Evolutionary conservation across 2,113 vertebrate species (phyloP), one percentile per base, ranked within the genome.

Genomic region (Regulus satrapa): DNA sequence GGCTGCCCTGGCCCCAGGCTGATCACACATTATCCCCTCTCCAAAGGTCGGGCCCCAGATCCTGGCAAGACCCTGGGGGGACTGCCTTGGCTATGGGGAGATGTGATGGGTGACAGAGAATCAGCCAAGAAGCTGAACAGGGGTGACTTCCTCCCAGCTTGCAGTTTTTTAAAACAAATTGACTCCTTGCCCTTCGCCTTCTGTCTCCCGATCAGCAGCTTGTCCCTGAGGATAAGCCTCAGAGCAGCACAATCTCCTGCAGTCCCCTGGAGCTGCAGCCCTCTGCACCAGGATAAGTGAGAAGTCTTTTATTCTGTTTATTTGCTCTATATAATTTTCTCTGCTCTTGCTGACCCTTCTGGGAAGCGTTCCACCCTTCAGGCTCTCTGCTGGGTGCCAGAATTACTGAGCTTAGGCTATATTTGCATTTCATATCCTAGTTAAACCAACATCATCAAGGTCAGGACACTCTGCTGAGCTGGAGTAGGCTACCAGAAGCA

Each of bases 391-490:
- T 93, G 87, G 93, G 49, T 85, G 92, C 76, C 96, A 92, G 94
- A 76, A 93, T 89, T 84, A 87, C 89, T 71, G 55, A 76, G 90
- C 66, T 92, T 72, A 75, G 75, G 82, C 82, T 88, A 4, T 91
- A 96, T 97, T 97, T 97, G 94, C 95, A 97, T 96, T 96, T 95
- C 93, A 89, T 84, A 95, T 93, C 78, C 90, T 88, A 79, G 92
- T 95, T 92, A 96, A 96, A 94, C 78, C 85, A 88, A 93, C 92
- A 93, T 17, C 90, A 85, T 49, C 92, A 95, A 97, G 94, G 96
- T 94, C 92, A 96, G 88, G 69, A 64, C 80, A 17, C 48, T 19
- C 45, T 67, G 85, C 63, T 66, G 75, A 45, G 94, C 12, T 12
- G 74, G 78, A 93, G 66, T 3, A 32, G 56, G 58, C 71, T 72